Percentiles rank a stretch among this genome's conserved stretches.
Conservation (phyloP, 2,113 vertebrate genomes). For the Actinemys pallida region DNA sequence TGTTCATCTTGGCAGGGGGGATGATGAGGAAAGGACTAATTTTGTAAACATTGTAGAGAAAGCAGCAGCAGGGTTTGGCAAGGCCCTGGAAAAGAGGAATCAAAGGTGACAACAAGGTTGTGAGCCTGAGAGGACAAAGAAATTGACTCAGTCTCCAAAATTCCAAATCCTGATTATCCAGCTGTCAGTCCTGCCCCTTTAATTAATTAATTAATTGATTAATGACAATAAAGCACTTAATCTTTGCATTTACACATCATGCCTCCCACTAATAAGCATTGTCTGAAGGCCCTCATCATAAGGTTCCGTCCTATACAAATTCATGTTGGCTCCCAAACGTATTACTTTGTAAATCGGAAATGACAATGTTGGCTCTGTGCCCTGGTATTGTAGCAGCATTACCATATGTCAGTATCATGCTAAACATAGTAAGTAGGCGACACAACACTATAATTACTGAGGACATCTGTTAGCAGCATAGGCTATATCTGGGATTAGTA, state of each 20-base stretch:
- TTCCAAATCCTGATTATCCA: conserved; percentile 63
- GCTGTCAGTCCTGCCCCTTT: conserved; percentile 69
- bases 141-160: conserved; percentile 49
- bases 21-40: not conserved
- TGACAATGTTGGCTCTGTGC: conserved; percentile 74
- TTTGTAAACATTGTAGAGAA: conserved; percentile 23
- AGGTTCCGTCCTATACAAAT: conserved; percentile 65
- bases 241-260: conserved; percentile 70
- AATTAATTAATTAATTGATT: conserved; percentile 77
- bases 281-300: conserved; percentile 37
- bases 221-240: conserved; percentile 78
- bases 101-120: conserved; percentile 41
- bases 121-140: conserved; percentile 50
- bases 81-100: conserved; percentile 34
- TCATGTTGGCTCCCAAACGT: conserved; percentile 66
- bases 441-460: conserved; percentile 78
- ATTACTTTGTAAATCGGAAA: conserved; percentile 77
- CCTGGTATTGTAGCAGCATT: conserved; percentile 36
- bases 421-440: conserved; percentile 73
- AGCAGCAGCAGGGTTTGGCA: conserved; percentile 38
- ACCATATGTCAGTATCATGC: conserved; percentile 76
- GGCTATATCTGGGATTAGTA: conserved; percentile 76
- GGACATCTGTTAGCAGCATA: conserved; percentile 76
- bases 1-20: not conserved
- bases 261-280: conserved; percentile 42